These are phyloP conservation scores for Eretmochelys imbricata DNA, from an alignment of 2,113 vertebrate species.

Conservation along the genomic window DNA sequence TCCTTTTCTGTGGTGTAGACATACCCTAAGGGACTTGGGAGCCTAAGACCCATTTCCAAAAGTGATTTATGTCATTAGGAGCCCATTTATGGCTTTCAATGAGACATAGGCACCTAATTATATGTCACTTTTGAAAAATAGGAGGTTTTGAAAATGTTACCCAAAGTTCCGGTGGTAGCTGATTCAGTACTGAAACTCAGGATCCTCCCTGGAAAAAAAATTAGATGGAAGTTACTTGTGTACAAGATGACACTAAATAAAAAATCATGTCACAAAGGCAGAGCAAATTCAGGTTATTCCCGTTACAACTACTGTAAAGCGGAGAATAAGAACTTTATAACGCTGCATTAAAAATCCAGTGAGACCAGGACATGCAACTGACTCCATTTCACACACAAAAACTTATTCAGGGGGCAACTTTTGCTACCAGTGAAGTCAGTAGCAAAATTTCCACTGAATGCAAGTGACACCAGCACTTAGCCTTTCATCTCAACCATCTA, in stretches of 20 bases:
- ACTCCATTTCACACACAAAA: slow-evolving; percentile 8
- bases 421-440: not conserved
- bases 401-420: not conserved
- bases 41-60: not conserved
- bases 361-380: not conserved
- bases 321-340: not conserved
- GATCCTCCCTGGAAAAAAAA: slow-evolving; percentile 30
- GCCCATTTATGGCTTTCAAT: not conserved
- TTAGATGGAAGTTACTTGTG: not conserved
- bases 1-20: not conserved
- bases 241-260: slow-evolving; percentile 5
- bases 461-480: not conserved
- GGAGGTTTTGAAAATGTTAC: not conserved
- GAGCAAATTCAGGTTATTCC: not conserved
- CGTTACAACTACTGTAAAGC: not conserved
- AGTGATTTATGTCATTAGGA: not conserved
- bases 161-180: not conserved
- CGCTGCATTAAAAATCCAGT: not conserved
- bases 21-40: not conserved
- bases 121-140: not conserved
- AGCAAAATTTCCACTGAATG: not conserved
- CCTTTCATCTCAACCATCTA: not conserved
- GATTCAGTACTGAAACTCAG: slow-evolving; percentile 25
- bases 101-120: not conserved
- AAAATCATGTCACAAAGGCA: not conserved